Conservation (phyloP, 2,113 vertebrate genomes). For the Bufo gargarizans region DNA sequence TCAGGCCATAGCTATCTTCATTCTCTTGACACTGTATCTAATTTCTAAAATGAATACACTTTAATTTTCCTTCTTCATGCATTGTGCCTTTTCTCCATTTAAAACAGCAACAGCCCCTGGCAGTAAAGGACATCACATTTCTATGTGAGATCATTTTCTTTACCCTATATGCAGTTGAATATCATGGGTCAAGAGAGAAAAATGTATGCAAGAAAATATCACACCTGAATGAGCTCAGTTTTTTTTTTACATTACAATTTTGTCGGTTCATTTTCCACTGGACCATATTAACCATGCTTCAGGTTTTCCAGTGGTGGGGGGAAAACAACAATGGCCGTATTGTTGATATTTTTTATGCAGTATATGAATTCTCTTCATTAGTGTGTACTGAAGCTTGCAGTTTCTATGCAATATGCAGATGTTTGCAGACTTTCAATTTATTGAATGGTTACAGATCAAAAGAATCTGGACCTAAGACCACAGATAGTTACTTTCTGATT, state of each 20-base stretch:
- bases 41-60: conserved; percentile 88
- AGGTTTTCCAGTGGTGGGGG: conserved; percentile 63
- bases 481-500: not conserved
- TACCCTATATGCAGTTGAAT: conserved; percentile 70
- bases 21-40: conserved; percentile 83
- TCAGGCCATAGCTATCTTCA: conserved; percentile 75
- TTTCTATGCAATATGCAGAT: conserved; percentile 59
- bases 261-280: conserved; percentile 82
- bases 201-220: conserved; percentile 83
- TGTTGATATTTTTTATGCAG: conserved; percentile 62
- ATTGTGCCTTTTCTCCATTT: conserved; percentile 86
- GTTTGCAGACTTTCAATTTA: conserved; percentile 36
- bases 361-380: conserved; percentile 66
- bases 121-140: conserved; percentile 86
- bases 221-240: conserved; percentile 80
- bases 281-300: conserved; percentile 81
- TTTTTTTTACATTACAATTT: conserved; percentile 79
- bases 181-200: conserved; percentile 84
- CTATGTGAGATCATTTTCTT: conserved; percentile 76
- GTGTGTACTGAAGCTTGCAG: conserved; percentile 66
- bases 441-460: conserved; percentile 35
- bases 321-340: conserved; percentile 57
- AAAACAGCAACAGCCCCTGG: conserved; percentile 84
- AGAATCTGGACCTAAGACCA: not conserved
- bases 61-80: conserved; percentile 88